Conservation (phyloP, 1,140 invertebrate species). For the Berghia stephanieae region DNA sequence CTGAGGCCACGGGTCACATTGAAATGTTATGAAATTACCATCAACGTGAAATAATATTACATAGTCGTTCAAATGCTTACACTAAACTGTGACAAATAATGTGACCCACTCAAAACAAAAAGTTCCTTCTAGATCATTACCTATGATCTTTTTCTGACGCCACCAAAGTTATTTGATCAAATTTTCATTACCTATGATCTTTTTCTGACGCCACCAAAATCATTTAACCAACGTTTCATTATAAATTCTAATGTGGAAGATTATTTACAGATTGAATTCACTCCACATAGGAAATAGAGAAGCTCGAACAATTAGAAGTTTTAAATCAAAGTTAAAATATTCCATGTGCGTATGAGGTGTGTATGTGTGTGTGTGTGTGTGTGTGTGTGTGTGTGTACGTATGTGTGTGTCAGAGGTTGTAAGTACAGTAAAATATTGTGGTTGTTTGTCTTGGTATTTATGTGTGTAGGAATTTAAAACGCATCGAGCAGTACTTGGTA, state of each 20-base stretch:
- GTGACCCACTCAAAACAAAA: no score
- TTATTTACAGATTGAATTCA: not conserved
- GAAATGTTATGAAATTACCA: no score
- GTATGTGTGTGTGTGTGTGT: conserved; percentile 15
- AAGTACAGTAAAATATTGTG: not conserved
- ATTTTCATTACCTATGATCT: not conserved
- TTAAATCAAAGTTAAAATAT: not conserved
- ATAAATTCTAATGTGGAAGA: not conserved
- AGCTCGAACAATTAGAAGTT: not conserved
- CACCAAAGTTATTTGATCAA: not conserved
- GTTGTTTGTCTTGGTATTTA: not conserved
- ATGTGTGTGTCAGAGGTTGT: not conserved
- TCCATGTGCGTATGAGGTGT: not conserved
- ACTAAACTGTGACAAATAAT: no score
- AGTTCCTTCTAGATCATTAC: not conserved
- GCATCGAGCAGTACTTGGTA: not conserved
- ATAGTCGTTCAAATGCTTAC: no score
- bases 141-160: not conserved
- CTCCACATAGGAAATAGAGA: not conserved
- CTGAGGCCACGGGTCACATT: no score
- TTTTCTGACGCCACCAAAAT: not conserved
- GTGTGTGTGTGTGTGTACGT: not conserved
- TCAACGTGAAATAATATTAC: no score
- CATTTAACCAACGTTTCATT: not conserved
- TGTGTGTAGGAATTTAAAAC: not conserved